phyloP scores from a whole-genome alignment of 2,888 invertebrate genomes.

The Pelosia muscerda region DNA sequence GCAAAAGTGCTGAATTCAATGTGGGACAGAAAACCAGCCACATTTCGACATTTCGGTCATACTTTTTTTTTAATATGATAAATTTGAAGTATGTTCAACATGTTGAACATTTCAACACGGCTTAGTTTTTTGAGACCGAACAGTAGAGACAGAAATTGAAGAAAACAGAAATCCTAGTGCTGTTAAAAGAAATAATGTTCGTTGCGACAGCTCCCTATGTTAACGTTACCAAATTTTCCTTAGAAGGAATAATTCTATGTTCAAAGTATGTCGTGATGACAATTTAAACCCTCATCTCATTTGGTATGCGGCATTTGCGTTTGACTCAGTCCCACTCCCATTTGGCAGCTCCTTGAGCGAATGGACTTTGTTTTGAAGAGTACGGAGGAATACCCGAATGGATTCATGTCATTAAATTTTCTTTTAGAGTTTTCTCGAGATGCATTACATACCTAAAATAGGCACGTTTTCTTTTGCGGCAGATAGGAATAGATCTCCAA shows the following conservation, averaged over 20 bases:
- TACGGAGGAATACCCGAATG: not conserved
- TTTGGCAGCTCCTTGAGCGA: conserved; percentile 4
- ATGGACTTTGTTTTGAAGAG: conserved; percentile 1
- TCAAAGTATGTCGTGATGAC: not conserved
- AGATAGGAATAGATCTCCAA: not conserved
- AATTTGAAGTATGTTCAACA: no score
- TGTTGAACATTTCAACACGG: no score
- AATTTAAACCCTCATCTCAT: not conserved
- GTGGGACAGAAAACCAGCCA: no score
- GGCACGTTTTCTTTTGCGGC: not conserved
- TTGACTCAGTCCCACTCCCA: conserved; percentile 2
- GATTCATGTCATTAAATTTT: not conserved
- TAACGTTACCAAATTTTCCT: not conserved
- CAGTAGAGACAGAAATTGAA: no score
- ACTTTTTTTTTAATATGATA: no score
- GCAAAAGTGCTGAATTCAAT: no score
- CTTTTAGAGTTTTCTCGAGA: not conserved
- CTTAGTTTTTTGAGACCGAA: no score
- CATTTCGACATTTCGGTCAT: no score
- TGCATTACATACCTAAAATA: not conserved
- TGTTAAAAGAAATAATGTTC: no score
- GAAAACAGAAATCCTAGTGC: not conserved
- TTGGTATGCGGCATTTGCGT: conserved; percentile 2
- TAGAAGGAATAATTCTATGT: not conserved
- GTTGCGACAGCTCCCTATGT: not conserved